A percentile compares a stretch with the other conserved stretches of the same genome.
Evolutionary conservation across 2,888 invertebrate species (phyloP).

Genomic region (Monochamus alternatus): DNA sequence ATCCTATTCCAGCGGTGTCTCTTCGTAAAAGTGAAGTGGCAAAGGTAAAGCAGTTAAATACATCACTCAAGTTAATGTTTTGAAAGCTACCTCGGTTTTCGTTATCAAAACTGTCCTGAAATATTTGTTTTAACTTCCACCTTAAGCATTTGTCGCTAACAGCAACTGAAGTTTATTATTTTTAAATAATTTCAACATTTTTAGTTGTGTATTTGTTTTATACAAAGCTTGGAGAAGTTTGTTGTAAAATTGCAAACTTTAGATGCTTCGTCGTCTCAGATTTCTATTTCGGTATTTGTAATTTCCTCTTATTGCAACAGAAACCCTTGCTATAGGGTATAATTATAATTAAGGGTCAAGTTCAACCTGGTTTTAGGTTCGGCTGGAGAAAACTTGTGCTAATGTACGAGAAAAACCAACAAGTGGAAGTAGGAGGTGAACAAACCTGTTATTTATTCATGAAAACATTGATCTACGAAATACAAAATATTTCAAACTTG

Average conservation of each 20-base stretch:
- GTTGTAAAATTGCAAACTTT: neutral
- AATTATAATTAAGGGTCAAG: slow-evolving; percentile 6
- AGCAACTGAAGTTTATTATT: too few relatives aligned
- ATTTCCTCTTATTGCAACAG: neutral
- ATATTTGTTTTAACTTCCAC: too few relatives aligned
- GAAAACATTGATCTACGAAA: slow-evolving; percentile 79
- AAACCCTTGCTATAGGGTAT: slow-evolving; percentile 1
- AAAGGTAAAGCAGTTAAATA: too few relatives aligned
- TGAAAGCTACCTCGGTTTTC: too few relatives aligned
- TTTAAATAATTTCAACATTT: too few relatives aligned
- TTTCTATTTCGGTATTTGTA: neutral
- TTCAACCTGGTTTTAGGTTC: slow-evolving; percentile 73
- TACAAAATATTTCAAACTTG: slow-evolving; percentile 70
- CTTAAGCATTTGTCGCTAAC: too few relatives aligned
- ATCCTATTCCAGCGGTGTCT: too few relatives aligned
- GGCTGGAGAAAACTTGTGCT: slow-evolving; percentile 82
- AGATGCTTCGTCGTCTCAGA: neutral
- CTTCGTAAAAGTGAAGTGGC: too few relatives aligned
- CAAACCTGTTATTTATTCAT: slow-evolving; percentile 86
- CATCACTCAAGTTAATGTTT: too few relatives aligned
- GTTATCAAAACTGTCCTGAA: too few relatives aligned
- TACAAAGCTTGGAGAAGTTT: too few relatives aligned
- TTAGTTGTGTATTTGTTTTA: too few relatives aligned
- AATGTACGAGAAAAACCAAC: slow-evolving; percentile 84
- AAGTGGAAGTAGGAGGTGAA: slow-evolving; percentile 78